A percentile compares a stretch with the other conserved stretches of the same genome.
These are phyloP conservation scores for Conchocele bisecta DNA, from an alignment of 2,888 invertebrate species.

Conservation along the genomic window DNA sequence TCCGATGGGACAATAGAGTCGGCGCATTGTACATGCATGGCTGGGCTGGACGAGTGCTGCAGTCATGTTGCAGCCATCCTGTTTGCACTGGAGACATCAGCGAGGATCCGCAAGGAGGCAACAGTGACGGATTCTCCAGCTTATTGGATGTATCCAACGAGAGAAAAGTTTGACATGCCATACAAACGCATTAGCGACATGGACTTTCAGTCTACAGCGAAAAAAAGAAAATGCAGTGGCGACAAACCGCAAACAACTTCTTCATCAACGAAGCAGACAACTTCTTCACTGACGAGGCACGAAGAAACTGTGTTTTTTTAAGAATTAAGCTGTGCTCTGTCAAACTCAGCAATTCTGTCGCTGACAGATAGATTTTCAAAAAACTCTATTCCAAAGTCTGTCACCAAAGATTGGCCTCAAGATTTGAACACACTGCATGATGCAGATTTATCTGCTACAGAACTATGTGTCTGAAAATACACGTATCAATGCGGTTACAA, in stretches of 20 bases:
- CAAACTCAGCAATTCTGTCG: conserved; percentile 2
- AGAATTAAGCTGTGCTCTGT: not conserved
- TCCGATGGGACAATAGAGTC: conserved; percentile 22
- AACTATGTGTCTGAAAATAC: too few species aligned
- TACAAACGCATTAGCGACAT: conserved; percentile 15
- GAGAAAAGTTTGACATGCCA: conserved; percentile 6
- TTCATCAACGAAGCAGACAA: too few species aligned
- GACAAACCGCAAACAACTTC: too few species aligned
- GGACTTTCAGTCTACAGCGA: conserved; percentile 16
- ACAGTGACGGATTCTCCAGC: conserved; percentile 7
- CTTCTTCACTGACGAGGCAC: conserved; percentile 13
- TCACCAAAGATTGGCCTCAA: not conserved
- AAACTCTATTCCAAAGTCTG: not conserved
- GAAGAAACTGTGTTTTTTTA: not conserved
- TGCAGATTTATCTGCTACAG: too few species aligned
- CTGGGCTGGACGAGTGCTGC: conserved; percentile 39
- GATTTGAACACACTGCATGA: too few species aligned
- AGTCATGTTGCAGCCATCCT: conserved; percentile 27
- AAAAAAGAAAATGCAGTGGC: conserved; percentile 4
- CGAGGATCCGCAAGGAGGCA: conserved; percentile 1
- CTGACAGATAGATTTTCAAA: not conserved
- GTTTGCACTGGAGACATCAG: conserved; percentile 21
- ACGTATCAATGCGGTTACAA: too few species aligned
- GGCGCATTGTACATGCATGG: conserved; percentile 38
- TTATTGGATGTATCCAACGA: conserved; percentile 18